Base-by-base conservation (phyloP, 2,113 vertebrate genomes). In the Mormoops blainvillei region DNA sequence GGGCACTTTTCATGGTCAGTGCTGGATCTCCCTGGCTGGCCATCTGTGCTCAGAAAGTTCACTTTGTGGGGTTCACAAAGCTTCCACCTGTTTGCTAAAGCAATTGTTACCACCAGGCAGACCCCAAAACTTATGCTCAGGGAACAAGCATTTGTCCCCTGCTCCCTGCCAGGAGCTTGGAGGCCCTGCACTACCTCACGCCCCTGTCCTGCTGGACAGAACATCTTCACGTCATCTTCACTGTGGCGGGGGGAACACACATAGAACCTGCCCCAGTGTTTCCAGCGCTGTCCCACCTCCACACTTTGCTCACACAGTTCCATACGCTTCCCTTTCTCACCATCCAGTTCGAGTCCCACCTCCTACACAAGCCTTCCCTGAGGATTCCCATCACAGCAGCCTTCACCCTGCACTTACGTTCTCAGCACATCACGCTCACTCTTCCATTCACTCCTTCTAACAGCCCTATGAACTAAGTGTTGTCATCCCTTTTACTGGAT, bases 281-380 rank as follows among this genome's bases (percentile, higher is more conserved):
- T 73, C 71, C 41, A 83, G 90, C 16, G 2, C 5, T 3, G 38
- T 38, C 70, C 80, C 84, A 56, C 86, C 76, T 78, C 68, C 52
- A 52, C n/a, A 50, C 78, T 65, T 52, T 20, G 63, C 70, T 96
- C 91, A 84, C 91, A 87, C 43, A 6, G 88, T 38, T 24, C 63
- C 81, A 24, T 24, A 20, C n/a, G 28, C 61, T 52, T 86, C n/a
- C 85, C 31, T 18, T 41, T 86, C 92, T 48, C 14, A 1, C 41
- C 63, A 76, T 6, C 45, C 26, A 33, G 95, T 48, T 89, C 87
- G 45, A 85, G 56, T 87, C 92, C 95, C 87, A 88, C 92, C 84
- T 96, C 92, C 97, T 50, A 83, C 95, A 92, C 82, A 48, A 89
- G 63, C 95, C 90, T 89, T 89, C 89, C 48, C 92, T 33, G 70